These are phyloP conservation scores for Octomys mimax DNA, from an alignment of 2,797 vertebrate species.

Conservation along the genomic window DNA sequence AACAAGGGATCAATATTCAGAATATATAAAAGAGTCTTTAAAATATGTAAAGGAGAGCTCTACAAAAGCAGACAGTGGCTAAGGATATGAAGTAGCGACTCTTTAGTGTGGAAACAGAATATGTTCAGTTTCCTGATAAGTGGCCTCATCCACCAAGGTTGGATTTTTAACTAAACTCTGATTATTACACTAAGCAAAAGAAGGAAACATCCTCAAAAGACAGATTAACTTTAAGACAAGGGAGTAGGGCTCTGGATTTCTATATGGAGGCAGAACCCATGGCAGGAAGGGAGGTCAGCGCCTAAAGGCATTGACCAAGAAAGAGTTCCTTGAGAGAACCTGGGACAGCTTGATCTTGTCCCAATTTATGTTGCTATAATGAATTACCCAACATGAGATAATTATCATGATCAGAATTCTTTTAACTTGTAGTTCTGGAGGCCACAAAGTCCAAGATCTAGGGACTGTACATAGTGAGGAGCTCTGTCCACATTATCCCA, in stretches of 20 bases:
- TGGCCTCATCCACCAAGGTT: background rate
- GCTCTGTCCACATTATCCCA: background rate
- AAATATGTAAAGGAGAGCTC: background rate
- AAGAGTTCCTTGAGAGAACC: background rate
- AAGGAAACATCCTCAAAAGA: background rate
- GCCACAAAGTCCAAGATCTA: background rate
- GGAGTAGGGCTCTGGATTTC: background rate
- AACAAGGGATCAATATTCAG: background rate
- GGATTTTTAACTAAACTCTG: background rate
- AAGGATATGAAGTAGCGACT: background rate
- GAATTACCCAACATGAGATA: background rate
- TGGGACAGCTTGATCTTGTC: background rate
- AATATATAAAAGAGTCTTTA: constrained; percentile 7
- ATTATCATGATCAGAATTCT: background rate
- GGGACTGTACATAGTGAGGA: background rate
- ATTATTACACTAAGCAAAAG: background rate
- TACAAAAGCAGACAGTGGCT: background rate
- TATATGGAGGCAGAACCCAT: background rate
- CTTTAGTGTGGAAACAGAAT: background rate
- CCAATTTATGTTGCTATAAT: background rate
- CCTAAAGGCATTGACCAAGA: background rate
- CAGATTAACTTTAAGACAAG: background rate
- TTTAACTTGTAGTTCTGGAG: background rate
- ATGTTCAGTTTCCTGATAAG: background rate
- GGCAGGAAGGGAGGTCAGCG: background rate